Percentiles rank a stretch among this genome's conserved stretches.
These are phyloP conservation scores for Drosophila flavopinicola DNA, from an alignment of 2,888 invertebrate genomes.

Conservation along the genomic window DNA sequence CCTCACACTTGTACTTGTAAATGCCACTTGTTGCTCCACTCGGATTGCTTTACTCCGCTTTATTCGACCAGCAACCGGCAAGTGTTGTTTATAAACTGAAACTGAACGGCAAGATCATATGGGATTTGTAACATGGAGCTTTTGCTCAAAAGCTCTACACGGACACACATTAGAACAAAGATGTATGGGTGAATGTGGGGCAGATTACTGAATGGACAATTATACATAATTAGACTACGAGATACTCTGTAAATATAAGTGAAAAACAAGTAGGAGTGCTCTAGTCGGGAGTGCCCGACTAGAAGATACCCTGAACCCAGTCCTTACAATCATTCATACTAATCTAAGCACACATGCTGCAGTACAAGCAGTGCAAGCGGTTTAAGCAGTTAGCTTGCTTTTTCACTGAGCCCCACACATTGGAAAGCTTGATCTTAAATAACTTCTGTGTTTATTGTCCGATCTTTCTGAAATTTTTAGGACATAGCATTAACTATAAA, in stretches of 20 bases:
- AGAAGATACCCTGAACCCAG: too few relatives aligned
- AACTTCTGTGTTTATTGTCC: too few relatives aligned
- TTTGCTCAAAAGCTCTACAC: constrained; percentile 46
- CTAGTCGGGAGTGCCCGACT: too few relatives aligned
- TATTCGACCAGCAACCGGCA: constrained; percentile 45
- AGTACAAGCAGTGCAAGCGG: too few relatives aligned
- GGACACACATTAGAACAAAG: background rate
- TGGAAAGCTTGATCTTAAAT: too few relatives aligned
- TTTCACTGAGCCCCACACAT: too few relatives aligned
- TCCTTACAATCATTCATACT: too few relatives aligned
- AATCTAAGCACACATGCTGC: too few relatives aligned
- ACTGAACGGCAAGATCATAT: constrained; percentile 62
- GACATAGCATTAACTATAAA: too few relatives aligned
- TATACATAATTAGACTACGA: constrained; percentile 4
- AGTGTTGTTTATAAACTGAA: constrained; percentile 69
- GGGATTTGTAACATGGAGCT: constrained; percentile 40
- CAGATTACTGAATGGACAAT: constrained; percentile 11
- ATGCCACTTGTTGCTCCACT: constrained; percentile 6
- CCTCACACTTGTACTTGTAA: constrained; percentile 23
- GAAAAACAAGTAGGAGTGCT: too few relatives aligned
- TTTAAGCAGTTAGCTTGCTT: too few relatives aligned
- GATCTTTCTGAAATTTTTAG: too few relatives aligned
- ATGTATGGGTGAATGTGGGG: constrained; percentile 7
- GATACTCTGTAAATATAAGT: background rate
- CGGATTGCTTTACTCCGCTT: background rate